Percentiles rank a stretch among this genome's conserved stretches.
Evolutionary conservation across 2,113 vertebrate species (phyloP).

Genomic region (Cephalophus harveyi): DNA sequence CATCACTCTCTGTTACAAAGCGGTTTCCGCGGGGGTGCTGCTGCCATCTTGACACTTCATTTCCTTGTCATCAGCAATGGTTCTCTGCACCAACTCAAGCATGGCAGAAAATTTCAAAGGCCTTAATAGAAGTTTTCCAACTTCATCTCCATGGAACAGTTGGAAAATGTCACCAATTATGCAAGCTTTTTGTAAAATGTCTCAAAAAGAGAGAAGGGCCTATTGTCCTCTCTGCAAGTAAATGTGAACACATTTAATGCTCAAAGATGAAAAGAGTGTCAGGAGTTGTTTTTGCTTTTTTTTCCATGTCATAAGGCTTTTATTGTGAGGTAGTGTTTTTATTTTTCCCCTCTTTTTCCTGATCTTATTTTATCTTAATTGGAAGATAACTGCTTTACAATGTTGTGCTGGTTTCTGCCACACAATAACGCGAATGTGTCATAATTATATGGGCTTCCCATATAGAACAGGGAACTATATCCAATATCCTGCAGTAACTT

Average conservation of each 20-base stretch:
- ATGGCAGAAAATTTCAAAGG: too few relatives aligned
- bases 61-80: too few relatives aligned
- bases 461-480: too few relatives aligned
- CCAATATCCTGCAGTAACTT: too few relatives aligned
- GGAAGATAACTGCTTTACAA: background rate
- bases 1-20: background rate
- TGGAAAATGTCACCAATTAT: constrained; percentile 43
- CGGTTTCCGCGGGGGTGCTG: background rate
- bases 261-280: background rate
- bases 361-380: background rate
- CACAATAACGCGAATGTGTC: background rate
- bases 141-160: constrained; percentile 20
- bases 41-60: too few relatives aligned
- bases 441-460: too few relatives aligned
- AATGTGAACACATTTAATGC: background rate
- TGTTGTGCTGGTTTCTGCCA: background rate
- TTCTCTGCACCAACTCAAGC: too few relatives aligned
- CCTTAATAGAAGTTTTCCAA: constrained; percentile 34
- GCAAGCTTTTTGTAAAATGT: constrained; percentile 22
- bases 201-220: constrained; percentile 24
- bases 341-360: too few relatives aligned
- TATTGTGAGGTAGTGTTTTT: too few relatives aligned
- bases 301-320: background rate
- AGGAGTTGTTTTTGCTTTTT: background rate
- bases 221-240: constrained; percentile 31